phyloP scores from a whole-genome alignment of 2,888 invertebrate species.

The Xestia rhomboidea region DNA sequence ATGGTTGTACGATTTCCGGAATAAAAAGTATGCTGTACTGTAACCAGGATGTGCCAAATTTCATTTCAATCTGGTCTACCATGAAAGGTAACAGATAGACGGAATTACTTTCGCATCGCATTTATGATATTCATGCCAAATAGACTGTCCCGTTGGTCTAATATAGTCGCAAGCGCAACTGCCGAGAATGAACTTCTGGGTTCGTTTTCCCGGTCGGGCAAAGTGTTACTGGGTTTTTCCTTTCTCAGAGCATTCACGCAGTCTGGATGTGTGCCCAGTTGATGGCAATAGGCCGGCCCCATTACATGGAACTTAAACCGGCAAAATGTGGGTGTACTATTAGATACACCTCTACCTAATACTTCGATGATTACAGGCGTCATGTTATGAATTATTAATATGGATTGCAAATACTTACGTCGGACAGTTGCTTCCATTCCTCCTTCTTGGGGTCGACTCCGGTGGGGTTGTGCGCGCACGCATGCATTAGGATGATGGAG shows the following conservation, averaged over 20 bases:
- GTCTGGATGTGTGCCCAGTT: not conserved
- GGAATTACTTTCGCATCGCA: not conserved
- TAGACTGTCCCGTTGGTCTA: not conserved
- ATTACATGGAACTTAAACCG: too few species aligned
- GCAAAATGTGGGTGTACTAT: not conserved
- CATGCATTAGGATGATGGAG: conserved; percentile 97
- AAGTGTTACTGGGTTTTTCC: not conserved
- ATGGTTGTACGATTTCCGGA: not conserved
- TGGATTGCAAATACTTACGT: conserved; percentile 80
- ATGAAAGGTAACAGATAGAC: not conserved
- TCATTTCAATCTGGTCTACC: not conserved
- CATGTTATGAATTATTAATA: not conserved
- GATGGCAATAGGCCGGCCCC: not conserved
- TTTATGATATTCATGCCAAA: not conserved
- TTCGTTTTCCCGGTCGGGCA: not conserved
- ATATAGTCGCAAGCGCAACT: not conserved
- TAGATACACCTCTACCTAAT: not conserved
- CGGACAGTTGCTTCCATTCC: conserved; percentile 97
- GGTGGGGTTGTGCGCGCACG: conserved; percentile 99
- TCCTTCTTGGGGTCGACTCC: conserved; percentile 97
- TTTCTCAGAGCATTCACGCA: not conserved
- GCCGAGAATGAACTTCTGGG: not conserved
- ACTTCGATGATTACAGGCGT: not conserved
- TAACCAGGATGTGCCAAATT: not conserved
- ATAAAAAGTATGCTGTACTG: not conserved